Conservation (phyloP, 2,113 vertebrate species). For the Falcunculus frontatus region DNA sequence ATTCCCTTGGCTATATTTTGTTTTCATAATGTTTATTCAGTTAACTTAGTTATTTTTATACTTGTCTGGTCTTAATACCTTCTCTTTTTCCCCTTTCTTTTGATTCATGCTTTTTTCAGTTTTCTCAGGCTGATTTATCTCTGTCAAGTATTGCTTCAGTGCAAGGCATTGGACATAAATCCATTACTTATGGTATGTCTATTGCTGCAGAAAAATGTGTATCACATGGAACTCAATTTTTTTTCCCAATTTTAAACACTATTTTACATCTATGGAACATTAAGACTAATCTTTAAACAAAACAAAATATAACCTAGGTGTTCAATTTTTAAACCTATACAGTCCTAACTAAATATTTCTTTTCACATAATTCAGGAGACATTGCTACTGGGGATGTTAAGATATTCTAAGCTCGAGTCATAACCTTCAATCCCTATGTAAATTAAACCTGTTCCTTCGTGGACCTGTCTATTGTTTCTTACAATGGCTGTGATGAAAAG, state of each 20-base stretch:
- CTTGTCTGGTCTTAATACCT: slow-evolving; percentile 38
- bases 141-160: slow-evolving; percentile 28
- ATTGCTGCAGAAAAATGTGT: not conserved
- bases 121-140: slow-evolving; percentile 56
- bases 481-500: not conserved
- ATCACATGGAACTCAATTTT: not conserved
- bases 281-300: not conserved
- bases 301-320: not conserved
- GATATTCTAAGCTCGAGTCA: not conserved
- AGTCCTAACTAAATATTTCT: not conserved
- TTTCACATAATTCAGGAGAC: not conserved
- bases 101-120: not conserved
- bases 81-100: not conserved
- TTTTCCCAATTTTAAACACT: not conserved
- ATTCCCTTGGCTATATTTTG: slow-evolving; percentile 68
- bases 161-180: not conserved
- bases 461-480: not conserved
- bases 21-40: slow-evolving; percentile 71
- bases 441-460: not conserved
- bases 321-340: not conserved
- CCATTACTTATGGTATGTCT: not conserved
- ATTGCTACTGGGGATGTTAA: not conserved
- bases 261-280: not conserved
- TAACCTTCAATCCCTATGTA: not conserved
- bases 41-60: slow-evolving; percentile 54